Evolutionary conservation across 2,113 vertebrate genomes (phyloP).

Genomic region (Condylura cristata): DNA sequence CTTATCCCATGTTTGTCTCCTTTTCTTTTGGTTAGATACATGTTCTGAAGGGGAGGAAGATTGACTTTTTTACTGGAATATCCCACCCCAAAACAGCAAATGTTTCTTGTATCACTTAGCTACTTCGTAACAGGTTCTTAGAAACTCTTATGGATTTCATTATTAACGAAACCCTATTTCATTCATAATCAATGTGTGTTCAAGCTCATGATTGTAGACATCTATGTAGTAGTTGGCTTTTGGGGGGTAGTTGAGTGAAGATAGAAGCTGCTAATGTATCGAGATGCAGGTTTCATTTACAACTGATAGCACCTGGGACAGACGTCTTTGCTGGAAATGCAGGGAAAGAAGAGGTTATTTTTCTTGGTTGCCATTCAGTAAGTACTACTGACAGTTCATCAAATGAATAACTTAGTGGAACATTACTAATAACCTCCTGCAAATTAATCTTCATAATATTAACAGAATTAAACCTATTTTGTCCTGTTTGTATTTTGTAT

Average conservation of each 20-base stretch:
- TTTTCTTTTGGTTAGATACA: slow-evolving; percentile 20
- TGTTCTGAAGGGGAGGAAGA: neutral
- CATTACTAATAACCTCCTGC: neutral
- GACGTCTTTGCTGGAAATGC: neutral
- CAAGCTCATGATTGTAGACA: neutral
- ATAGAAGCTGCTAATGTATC: neutral
- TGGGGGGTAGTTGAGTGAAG: neutral
- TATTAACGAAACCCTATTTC: neutral
- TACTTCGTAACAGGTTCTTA: neutral
- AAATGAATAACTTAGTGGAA: neutral
- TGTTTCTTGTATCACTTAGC: neutral
- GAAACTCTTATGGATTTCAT: neutral
- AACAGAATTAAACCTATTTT: slow-evolving; percentile 3
- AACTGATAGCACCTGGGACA: neutral
- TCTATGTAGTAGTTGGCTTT: neutral
- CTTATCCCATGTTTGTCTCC: neutral
- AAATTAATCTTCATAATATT: slow-evolving; percentile 3
- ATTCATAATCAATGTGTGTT: neutral
- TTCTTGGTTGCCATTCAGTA: neutral
- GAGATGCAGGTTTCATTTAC: neutral
- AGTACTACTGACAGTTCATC: slow-evolving; percentile 23
- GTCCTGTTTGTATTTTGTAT: neutral
- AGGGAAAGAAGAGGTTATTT: neutral
- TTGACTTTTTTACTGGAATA: neutral
- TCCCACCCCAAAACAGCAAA: neutral